These are phyloP conservation scores for Lasioglossum oenotherae DNA, from an alignment of 2,888 invertebrate species.

Conservation along the genomic window DNA sequence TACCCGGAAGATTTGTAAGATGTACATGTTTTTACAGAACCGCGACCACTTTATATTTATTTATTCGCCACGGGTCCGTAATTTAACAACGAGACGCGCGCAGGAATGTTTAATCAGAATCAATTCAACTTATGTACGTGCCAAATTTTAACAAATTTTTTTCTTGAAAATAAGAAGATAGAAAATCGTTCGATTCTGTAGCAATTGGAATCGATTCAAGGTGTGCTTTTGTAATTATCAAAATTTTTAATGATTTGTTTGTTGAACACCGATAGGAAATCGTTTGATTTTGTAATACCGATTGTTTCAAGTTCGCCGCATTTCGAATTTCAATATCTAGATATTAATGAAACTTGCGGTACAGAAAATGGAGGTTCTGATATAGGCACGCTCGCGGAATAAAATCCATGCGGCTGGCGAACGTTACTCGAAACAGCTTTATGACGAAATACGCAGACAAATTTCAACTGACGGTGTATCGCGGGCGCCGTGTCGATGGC, in stretches of 20 bases:
- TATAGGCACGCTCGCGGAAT: constrained; percentile 29
- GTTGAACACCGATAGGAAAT: not conserved
- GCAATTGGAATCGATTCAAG: not conserved
- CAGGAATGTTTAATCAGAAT: not conserved
- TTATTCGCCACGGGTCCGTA: not conserved
- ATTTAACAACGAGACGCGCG: not conserved
- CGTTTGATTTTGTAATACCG: not conserved
- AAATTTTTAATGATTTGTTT: not conserved
- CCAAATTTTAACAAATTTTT: not conserved
- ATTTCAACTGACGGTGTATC: constrained; percentile 29
- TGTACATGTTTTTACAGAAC: constrained; percentile 40
- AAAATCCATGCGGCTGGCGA: constrained; percentile 30
- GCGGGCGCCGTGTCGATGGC: constrained; percentile 25
- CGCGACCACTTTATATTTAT: constrained; percentile 17
- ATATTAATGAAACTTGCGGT: constrained; percentile 35
- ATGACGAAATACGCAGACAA: constrained; percentile 50
- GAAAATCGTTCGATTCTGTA: not conserved
- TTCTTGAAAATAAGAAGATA: not conserved
- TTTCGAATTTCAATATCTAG: constrained; percentile 16
- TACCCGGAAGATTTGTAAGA: constrained; percentile 51
- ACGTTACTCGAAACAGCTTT: constrained; percentile 1
- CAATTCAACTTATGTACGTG: not conserved
- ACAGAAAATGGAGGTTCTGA: constrained; percentile 32
- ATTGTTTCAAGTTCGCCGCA: not conserved
- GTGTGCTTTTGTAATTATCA: not conserved